phyloP scores from a whole-genome alignment of 2,113 vertebrate genomes.

The Panthera uncia region DNA sequence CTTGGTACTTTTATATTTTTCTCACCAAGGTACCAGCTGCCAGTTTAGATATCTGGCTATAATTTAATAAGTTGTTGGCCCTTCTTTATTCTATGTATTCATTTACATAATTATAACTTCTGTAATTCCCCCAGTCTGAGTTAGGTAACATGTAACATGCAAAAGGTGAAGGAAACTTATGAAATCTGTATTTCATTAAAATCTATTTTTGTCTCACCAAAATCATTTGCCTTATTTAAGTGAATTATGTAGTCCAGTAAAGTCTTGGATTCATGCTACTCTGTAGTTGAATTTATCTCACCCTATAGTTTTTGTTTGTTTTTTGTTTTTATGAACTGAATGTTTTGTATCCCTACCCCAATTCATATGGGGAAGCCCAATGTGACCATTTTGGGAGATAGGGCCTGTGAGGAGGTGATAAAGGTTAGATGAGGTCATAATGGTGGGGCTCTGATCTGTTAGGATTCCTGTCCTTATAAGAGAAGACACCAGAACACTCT shows the following conservation, averaged over 20 bases:
- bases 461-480: neutral
- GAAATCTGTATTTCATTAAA: conserved; percentile 2
- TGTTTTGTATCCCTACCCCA: neutral
- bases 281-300: neutral
- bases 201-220: neutral
- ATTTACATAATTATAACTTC: neutral
- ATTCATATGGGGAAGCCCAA: neutral
- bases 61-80: conserved; percentile 14
- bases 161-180: neutral
- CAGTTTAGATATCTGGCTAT: neutral
- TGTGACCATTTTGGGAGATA: neutral
- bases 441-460: neutral
- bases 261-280: neutral
- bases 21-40: neutral
- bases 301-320: neutral
- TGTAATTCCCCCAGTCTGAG: neutral
- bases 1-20: neutral
- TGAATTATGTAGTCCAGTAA: neutral
- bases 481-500: neutral
- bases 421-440: neutral
- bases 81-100: neutral
- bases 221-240: neutral
- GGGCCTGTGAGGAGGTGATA: neutral
- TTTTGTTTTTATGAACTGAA: neutral
- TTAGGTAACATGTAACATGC: neutral